Base-by-base conservation (phyloP, 2,888 invertebrate species). In the Lathronympha strigana region DNA sequence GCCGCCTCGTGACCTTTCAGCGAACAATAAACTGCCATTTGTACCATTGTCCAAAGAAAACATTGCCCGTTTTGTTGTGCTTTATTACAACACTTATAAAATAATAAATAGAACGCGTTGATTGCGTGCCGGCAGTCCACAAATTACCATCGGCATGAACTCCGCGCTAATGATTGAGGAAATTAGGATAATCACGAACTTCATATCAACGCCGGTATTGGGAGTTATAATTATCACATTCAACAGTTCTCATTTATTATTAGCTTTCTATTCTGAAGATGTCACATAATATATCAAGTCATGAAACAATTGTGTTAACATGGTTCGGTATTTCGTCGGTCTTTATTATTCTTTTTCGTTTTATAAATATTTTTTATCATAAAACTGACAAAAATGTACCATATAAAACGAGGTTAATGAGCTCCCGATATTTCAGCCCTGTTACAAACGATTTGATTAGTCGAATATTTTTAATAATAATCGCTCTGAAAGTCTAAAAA, bases 101-200 rank as follows among this genome's bases (percentile, higher is more conserved):
- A 66, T 66, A 66, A 66, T 66, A 66, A 66, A 61, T 54, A 47
- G 61, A 54, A 54, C 66, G 76, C 74, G 70, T 66, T 69, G 72
- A 74, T 81, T 75, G 82, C 82, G 82, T 82, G 80, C 71, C 68
- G 73, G 73, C 76, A 71, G 72, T 72, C 76, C 74, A 78, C 79
- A 81, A 80, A 81, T 81, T 80, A 74, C 80, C 68, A 76, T 80
- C 75, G 77, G 73, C 81, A 81, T 79, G 77, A 77, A 47, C 36
- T 38, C 76, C 71, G 71, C 69, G 63, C 63, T 81, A 81, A 82
- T 79, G 79, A 81, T 80, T 74, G 77, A 74, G 79, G 79, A 81
- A 81, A 83, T 82, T 79, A 78, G 70, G 76, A 76, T 78, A 81
- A 83, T 82, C 77, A 66, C 54, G 66, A 61, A 80, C 81, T 81